These are phyloP conservation scores for Pediacus dermestoides DNA, from an alignment of 2,888 invertebrate genomes.

Conservation along the genomic window DNA sequence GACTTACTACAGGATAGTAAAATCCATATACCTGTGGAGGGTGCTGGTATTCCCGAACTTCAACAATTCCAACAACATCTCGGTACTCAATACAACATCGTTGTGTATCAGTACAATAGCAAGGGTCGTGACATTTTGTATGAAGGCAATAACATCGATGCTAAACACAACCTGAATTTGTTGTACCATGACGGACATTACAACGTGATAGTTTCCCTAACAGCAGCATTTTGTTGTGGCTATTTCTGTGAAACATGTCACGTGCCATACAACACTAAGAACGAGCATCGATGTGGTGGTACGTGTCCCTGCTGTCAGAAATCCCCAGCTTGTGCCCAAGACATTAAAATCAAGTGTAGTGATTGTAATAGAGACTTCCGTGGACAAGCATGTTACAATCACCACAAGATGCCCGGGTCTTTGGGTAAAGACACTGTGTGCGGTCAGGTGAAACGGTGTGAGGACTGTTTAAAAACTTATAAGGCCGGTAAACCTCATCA, in stretches of 20 bases:
- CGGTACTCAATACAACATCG: conserved; percentile 15
- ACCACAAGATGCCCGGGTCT: conserved; percentile 10
- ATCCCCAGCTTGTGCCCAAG: neutral
- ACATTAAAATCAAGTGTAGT: conserved; percentile 12
- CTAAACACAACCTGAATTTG: conserved; percentile 10
- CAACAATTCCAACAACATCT: conserved; percentile 15
- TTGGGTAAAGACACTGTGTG: conserved; percentile 7
- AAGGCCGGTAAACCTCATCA: conserved; percentile 4
- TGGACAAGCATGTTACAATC: conserved; percentile 12
- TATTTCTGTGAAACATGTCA: conserved; percentile 20
- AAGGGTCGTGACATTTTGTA: conserved; percentile 15
- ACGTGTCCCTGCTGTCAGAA: conserved; percentile 12
- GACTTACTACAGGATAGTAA: conserved; percentile 5
- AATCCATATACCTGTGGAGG: conserved; percentile 12
- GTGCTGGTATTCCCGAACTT: conserved; percentile 14
- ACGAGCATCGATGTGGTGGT: conserved; percentile 11
- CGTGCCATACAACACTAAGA: conserved; percentile 20
- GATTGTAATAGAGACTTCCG: conserved; percentile 13
- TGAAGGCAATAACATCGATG: conserved; percentile 9
- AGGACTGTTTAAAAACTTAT: neutral
- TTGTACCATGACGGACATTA: conserved; percentile 16
- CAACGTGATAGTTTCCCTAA: conserved; percentile 17
- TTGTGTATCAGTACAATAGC: conserved; percentile 11
- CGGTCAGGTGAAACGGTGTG: conserved; percentile 8
- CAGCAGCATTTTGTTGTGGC: conserved; percentile 17